Conservation (phyloP, 2,888 invertebrate species). For the Drosophila tripunctata region DNA sequence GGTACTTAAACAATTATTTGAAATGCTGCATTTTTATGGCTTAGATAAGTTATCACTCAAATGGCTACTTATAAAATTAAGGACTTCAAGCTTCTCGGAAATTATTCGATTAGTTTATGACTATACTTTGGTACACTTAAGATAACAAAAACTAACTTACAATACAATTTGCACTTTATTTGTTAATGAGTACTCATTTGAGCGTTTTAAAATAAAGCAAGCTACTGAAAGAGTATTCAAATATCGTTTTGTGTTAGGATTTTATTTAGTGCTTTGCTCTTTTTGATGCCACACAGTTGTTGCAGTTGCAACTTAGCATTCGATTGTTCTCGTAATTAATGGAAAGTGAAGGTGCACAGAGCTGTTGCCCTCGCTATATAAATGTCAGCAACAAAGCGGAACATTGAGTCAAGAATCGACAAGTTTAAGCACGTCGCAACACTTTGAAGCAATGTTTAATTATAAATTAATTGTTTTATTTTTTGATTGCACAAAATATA, state of each 20-base stretch:
- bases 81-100: neutral
- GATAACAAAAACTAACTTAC: neutral
- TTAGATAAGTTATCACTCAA: neutral
- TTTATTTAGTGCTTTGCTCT: conserved; percentile 29
- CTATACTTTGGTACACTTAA: neutral
- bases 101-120: neutral
- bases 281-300: conserved; percentile 25
- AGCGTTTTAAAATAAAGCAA: neutral
- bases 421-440: conserved; percentile 12
- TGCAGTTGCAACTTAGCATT: conserved; percentile 14
- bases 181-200: neutral
- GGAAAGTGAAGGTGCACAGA: conserved; percentile 62
- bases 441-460: conserved; percentile 9
- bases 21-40: neutral
- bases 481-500: neutral
- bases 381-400: conserved; percentile 37
- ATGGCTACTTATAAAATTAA: too few species aligned
- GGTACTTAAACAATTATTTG: neutral
- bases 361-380: conserved; percentile 39
- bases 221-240: conserved; percentile 14
- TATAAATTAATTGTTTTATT: neutral
- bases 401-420: conserved; percentile 18
- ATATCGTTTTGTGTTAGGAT: neutral
- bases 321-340: conserved; percentile 60
- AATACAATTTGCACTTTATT: neutral